A percentile compares a stretch with the other conserved stretches of the same genome.
Conservation (phyloP, 2,113 vertebrate genomes). For the Oceanodroma tethys region DNA sequence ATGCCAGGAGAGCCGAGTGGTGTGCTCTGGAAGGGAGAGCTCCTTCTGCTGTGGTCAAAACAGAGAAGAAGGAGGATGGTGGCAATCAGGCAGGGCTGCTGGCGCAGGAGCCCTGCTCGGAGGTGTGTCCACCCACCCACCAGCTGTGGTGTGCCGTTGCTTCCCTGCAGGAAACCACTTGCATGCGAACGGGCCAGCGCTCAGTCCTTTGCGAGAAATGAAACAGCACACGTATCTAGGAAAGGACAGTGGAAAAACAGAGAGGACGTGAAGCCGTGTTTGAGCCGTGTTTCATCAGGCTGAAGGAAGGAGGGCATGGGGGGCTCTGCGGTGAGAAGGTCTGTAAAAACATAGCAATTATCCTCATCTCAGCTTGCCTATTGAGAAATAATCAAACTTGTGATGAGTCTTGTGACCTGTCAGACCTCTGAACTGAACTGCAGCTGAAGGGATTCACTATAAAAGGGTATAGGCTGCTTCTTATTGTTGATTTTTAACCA, state of each 20-base stretch:
- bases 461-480: neutral
- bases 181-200: neutral
- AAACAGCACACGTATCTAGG: neutral
- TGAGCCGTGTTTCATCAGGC: neutral
- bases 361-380: neutral
- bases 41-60: neutral
- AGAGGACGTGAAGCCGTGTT: neutral
- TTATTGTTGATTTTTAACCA: slow-evolving; percentile 43
- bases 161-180: neutral
- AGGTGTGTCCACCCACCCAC: neutral
- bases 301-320: neutral
- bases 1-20: neutral
- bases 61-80: neutral
- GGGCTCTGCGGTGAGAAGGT: neutral
- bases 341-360: neutral
- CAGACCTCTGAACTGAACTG: neutral
- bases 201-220: neutral
- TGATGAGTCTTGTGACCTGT: slow-evolving; percentile 13
- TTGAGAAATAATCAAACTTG: slow-evolving; percentile 30
- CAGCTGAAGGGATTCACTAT: neutral
- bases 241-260: neutral
- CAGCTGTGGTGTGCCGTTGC: neutral
- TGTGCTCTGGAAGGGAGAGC: neutral
- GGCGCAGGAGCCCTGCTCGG: neutral
- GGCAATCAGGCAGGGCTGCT: neutral